phyloP scores from a whole-genome alignment of 2,797 vertebrate genomes.

The Sorex maritimensis region DNA sequence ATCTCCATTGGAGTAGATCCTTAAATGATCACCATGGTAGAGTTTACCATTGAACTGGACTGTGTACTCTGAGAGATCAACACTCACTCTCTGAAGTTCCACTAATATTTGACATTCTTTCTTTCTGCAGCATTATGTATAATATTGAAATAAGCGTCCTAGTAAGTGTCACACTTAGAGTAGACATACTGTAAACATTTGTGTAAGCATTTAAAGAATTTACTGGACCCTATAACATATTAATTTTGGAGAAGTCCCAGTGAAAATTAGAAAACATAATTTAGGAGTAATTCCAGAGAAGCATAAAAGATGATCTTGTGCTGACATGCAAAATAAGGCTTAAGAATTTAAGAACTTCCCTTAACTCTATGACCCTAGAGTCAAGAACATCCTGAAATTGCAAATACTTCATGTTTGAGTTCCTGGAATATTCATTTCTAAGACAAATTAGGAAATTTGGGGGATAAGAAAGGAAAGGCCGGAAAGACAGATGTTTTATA shows the following conservation, averaged over 20 bases:
- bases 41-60: not conserved
- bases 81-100: not conserved
- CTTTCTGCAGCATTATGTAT: constrained; percentile 3
- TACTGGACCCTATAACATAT: not conserved
- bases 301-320: constrained; percentile 53
- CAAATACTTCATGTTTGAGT: constrained; percentile 57
- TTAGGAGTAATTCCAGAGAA: not conserved
- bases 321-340: constrained; percentile 51
- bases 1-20: not conserved
- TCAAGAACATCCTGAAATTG: not conserved
- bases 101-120: not conserved
- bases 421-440: constrained; percentile 64
- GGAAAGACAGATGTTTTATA: constrained; percentile 12
- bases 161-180: not conserved
- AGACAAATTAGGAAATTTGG: constrained; percentile 41
- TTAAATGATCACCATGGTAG: not conserved
- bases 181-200: not conserved
- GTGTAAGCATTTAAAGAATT: constrained; percentile 8
- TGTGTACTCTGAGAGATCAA: not conserved
- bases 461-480: constrained; percentile 10
- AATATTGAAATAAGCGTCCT: not conserved
- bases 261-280: constrained; percentile 33
- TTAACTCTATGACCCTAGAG: constrained; percentile 69
- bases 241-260: not conserved
- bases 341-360: constrained; percentile 24